These are phyloP conservation scores for Ormyrus thymus DNA, from an alignment of 2,888 invertebrate genomes.

Conservation along the genomic window DNA sequence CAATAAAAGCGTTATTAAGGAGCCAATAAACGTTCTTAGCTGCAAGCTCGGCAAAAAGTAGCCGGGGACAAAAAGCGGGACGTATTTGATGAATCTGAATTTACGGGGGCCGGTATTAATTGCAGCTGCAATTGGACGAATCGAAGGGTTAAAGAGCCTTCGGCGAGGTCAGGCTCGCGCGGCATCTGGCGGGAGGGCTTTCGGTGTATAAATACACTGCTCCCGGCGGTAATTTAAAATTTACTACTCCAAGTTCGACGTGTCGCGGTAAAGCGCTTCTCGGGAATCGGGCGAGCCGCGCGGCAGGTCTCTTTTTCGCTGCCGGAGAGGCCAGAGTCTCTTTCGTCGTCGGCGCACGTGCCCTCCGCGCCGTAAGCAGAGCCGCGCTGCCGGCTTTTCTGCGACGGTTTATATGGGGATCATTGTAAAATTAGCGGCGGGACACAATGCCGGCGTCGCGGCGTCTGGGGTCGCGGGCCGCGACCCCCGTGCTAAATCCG, in stretches of 20 bases:
- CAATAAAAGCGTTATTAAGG: too few species aligned
- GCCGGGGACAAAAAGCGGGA: too few species aligned
- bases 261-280: constrained; percentile 21
- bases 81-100: too few species aligned
- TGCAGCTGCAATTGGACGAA: too few species aligned
- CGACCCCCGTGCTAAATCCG: constrained; percentile 72
- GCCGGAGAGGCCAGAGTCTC: constrained; percentile 6
- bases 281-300: neutral
- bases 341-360: constrained; percentile 16
- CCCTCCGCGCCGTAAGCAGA: neutral
- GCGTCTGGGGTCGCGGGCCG: constrained; percentile 71
- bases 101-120: too few species aligned
- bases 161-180: too few species aligned
- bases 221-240: constrained; percentile 31
- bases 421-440: constrained; percentile 74
- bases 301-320: constrained; percentile 12
- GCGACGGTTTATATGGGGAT: constrained; percentile 52
- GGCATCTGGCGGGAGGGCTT: neutral
- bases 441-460: constrained; percentile 74
- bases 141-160: too few species aligned
- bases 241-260: constrained; percentile 35
- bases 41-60: too few species aligned
- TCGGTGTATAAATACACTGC: constrained; percentile 23
- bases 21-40: too few species aligned
- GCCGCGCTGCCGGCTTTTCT: constrained; percentile 23